Evolutionary conservation across 1,140 invertebrate species (phyloP), one percentile per base, ranked within the genome.

Genomic region (Gerris buenoi): DNA sequence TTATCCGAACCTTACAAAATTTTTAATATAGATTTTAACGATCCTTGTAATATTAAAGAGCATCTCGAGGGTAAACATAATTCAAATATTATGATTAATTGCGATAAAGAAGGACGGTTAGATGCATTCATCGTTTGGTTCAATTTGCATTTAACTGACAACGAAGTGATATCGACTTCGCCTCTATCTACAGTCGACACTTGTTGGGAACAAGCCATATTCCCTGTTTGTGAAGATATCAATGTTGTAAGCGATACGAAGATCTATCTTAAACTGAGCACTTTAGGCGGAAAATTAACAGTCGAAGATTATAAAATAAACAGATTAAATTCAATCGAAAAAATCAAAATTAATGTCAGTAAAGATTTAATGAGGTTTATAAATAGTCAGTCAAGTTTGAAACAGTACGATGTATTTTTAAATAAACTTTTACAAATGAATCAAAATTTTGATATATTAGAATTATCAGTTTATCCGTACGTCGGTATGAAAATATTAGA

Each of bases 101-200:
- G 5, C 18, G 18, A 46, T 46, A 46, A 46, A 46, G 33, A 46
- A 18, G 33, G 84, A n/a, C 74, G 73, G 61, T 72, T 87, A 2
- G 84, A 88, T 79, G 82, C 81, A 23, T 75, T 88, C 57, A 81
- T 83, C 28, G 79, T 85, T 15, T 90, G 86, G 85, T 91, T 90
- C 76, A 83, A 86, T 73, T 77, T 91, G 64, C 74, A 86, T 74
- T 76, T 91, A n/a, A 83, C 86, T 72, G 81, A 86, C 22, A 79
- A 82, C 57, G 81, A 84, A 27, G 80, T 74, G 2, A 77, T 89
- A 46, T 82, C 77, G 68, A 81, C 81, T 18, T 76, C 78, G 3
- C 78, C 78, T 46, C 18, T 46, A 5, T 46, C 33, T 46, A 18
- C 5, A 46, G 5, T 46, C 18, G 33, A 46, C 18, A 10, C 33